Conservation (phyloP, 2,113 vertebrate species). For the Protobothrops flavoviridis region DNA sequence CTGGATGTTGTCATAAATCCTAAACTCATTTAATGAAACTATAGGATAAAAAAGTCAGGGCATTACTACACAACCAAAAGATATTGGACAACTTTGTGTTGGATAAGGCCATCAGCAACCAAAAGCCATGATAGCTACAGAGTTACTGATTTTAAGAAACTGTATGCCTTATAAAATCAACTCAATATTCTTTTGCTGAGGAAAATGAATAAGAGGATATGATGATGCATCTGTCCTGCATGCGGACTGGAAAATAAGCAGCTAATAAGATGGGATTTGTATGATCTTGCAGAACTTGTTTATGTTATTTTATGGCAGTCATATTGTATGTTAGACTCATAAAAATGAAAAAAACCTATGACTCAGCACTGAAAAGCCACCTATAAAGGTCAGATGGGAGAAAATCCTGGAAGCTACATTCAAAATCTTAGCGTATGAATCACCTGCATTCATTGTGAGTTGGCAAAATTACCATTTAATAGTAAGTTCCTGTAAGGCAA, state of each 20-base stretch:
- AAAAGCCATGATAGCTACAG: neutral
- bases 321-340: neutral
- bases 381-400: neutral
- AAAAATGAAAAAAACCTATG: neutral
- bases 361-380: neutral
- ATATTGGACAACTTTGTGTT: neutral
- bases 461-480: slow-evolving; percentile 10
- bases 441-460: slow-evolving; percentile 31
- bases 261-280: neutral
- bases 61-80: neutral
- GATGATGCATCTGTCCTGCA: neutral
- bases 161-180: neutral
- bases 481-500: neutral
- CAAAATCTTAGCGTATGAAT: neutral
- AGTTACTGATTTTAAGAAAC: neutral
- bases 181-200: neutral
- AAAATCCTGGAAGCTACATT: neutral
- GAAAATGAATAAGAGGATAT: neutral
- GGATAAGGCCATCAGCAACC: neutral
- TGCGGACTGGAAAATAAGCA: neutral
- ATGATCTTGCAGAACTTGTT: neutral
- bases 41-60: neutral
- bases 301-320: neutral
- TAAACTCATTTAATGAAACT: neutral
- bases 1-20: neutral